phyloP scores from a whole-genome alignment of 2,797 vertebrate genomes.

The Macropodus opercularis region DNA sequence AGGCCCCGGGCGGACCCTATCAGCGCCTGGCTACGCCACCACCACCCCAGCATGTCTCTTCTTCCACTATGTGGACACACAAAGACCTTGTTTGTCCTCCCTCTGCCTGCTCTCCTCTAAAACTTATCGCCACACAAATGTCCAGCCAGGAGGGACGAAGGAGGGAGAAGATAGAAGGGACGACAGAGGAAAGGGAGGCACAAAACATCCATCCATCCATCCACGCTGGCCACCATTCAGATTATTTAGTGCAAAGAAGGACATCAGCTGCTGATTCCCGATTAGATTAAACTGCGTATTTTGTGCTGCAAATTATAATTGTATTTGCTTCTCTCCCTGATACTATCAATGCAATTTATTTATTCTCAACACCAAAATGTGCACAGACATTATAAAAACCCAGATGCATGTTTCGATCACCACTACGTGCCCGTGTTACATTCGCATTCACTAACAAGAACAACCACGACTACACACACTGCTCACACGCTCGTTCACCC shows the following conservation, averaged over 20 bases:
- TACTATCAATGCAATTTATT: not conserved
- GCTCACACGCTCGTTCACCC: slow-evolving; percentile 33
- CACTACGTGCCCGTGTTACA: not conserved
- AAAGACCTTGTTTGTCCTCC: slow-evolving; percentile 78
- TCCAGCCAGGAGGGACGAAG: slow-evolving; percentile 75
- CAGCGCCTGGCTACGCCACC: slow-evolving; percentile 52
- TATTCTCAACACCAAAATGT: not conserved
- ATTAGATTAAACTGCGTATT: not conserved
- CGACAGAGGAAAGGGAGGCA: slow-evolving; percentile 23
- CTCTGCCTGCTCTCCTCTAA: slow-evolving; percentile 54
- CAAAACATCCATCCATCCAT: slow-evolving; percentile 44
- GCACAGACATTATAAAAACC: not conserved
- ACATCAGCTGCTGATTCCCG: too few relatives aligned
- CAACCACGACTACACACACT: slow-evolving; percentile 32
- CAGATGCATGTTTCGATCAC: not conserved
- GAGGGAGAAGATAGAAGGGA: slow-evolving; percentile 26
- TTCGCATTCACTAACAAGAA: not conserved
- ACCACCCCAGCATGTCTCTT: slow-evolving; percentile 65
- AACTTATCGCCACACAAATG: slow-evolving; percentile 75
- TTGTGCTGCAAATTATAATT: not conserved
- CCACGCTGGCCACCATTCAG: too few relatives aligned
- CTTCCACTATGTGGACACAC: slow-evolving; percentile 71
- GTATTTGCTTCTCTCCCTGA: not conserved
- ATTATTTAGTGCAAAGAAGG: too few relatives aligned
- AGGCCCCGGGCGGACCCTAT: slow-evolving; percentile 60